phyloP scores from a whole-genome alignment of 2,797 vertebrate genomes.

The Poecile montanus region DNA sequence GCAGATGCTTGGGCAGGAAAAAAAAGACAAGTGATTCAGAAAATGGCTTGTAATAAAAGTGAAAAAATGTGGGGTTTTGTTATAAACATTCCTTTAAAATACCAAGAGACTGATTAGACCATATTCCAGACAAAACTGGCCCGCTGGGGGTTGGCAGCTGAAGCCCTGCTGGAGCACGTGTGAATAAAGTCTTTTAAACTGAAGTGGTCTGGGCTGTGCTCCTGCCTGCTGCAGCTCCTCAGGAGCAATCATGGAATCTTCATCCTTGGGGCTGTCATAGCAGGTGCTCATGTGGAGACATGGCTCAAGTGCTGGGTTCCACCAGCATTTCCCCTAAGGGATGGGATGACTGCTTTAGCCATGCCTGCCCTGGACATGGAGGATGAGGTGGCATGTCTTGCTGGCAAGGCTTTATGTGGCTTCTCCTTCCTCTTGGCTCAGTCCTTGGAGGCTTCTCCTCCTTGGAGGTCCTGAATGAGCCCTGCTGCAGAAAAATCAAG shows the following conservation, averaged over 20 bases:
- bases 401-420: not conserved
- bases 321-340: not conserved
- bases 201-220: not conserved
- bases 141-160: not conserved
- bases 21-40: slow-evolving; percentile 30
- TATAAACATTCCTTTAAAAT: slow-evolving; percentile 32
- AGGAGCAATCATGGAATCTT: not conserved
- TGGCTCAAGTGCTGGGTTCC: not conserved
- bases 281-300: accelerated
- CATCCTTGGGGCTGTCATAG: accelerated
- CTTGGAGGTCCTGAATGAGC: not conserved
- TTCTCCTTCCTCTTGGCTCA: not conserved
- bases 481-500: not conserved
- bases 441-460: not conserved
- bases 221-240: not conserved
- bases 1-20: slow-evolving; percentile 14
- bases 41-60: not conserved
- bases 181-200: not conserved
- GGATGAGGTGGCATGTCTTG: not conserved
- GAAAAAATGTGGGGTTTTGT: not conserved
- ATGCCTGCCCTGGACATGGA: not conserved
- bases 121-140: slow-evolving; percentile 24
- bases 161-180: not conserved
- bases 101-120: slow-evolving; percentile 23
- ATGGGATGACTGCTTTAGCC: not conserved